Base-by-base conservation (phyloP, 2,888 invertebrate species). In the Steinernema carpocapsae region DNA sequence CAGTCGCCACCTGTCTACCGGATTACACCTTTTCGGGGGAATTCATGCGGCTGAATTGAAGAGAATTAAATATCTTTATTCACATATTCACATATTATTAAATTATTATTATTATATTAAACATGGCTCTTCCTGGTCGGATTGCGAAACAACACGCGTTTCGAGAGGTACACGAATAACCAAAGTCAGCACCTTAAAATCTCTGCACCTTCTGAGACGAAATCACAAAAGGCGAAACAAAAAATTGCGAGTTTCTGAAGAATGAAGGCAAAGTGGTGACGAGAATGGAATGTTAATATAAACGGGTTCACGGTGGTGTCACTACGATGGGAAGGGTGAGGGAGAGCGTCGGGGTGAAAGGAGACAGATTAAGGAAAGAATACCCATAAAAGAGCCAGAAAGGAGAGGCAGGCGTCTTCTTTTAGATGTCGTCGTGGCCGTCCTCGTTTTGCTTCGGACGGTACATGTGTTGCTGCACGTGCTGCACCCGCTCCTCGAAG, bases 381-480 rank as follows among this genome's bases (percentile, higher is more conserved):
- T 64, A 64, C 64, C 64, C 64, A 64, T 64, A 64, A 37, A 64
- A 64, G 64, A 29, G 64, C 64, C 32, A 6, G 29, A 64, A 32
- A 64, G 32, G 6, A 32, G 32, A 64, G 64, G 71, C 6, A 37
- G 10, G 37, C 37, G 37, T 3, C 37, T 10, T 37, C 64, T 64
- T 29, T 48, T 14, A 48, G 32, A 64, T 6, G 64, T 75, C 72
- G 52, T 72, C 48, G 26, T 75, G 59, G 42, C 24, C 72, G 52
- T 75, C 71, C 1, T 29, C 29, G 56, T 78, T 59, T 52, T 73
- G 71, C 43, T 73, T 76, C 12, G 86, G 86, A 24, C 78, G 78
- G 74, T 86, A 86, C 83, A 85, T 84, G 76, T 86, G 86, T 72
- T 85, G 83, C 70, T 86, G 84, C 12, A 84, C 83, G 56, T 84